phyloP scores from a whole-genome alignment of 2,888 invertebrate species.

The Diarsia mendica region DNA sequence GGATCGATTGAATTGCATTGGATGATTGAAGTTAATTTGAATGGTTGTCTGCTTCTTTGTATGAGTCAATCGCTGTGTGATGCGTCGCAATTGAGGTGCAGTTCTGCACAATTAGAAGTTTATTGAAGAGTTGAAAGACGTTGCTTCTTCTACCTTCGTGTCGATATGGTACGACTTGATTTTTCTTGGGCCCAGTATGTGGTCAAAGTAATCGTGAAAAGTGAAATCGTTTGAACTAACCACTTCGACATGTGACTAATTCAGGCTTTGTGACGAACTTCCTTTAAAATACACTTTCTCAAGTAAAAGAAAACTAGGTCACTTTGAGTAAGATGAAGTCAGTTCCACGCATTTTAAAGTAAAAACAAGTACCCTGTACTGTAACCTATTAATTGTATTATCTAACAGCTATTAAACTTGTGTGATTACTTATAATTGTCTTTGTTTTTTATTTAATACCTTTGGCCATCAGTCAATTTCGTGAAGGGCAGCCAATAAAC shows the following conservation, averaged over 20 bases:
- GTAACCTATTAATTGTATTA: neutral
- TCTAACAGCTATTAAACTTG: neutral
- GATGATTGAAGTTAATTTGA: slow-evolving; percentile 46
- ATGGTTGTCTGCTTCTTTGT: slow-evolving; percentile 33
- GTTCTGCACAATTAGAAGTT: slow-evolving; percentile 12
- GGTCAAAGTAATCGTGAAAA: too few species aligned
- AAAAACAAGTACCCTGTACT: too few species aligned
- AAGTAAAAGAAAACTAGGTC: neutral
- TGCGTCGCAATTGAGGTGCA: slow-evolving; percentile 15
- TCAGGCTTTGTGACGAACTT: neutral
- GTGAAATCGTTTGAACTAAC: neutral
- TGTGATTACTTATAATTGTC: neutral
- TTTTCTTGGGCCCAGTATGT: too few species aligned
- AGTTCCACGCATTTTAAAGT: neutral
- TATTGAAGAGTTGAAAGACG: neutral
- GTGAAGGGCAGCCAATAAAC: slow-evolving; percentile 42
- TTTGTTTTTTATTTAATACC: slow-evolving; percentile 27
- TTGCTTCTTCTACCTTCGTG: too few species aligned
- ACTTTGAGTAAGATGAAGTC: neutral
- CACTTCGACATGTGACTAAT: neutral
- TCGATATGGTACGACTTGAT: too few species aligned
- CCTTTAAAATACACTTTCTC: neutral
- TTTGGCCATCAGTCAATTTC: slow-evolving; percentile 22
- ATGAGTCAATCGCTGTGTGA: slow-evolving; percentile 22
- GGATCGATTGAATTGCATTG: slow-evolving; percentile 42